A percentile compares a stretch with the other conserved stretches of the same genome.
phyloP scores from a whole-genome alignment of 2,888 invertebrate genomes.

The Carpatolechia fugitivella region DNA sequence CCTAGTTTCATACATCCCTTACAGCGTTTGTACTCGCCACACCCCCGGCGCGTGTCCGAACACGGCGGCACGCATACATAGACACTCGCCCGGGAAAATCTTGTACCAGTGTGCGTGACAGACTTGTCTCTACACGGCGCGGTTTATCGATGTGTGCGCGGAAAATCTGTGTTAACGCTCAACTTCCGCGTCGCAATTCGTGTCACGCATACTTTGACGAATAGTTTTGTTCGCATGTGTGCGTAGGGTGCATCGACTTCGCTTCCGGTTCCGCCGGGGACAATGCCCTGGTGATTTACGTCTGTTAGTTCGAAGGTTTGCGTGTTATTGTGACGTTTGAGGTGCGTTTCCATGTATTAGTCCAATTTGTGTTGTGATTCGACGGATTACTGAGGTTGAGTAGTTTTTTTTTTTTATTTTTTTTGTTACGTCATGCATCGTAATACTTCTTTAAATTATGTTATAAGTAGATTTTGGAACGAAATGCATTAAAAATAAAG shows the following conservation, averaged over 20 bases:
- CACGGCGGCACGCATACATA: slow-evolving; percentile 65
- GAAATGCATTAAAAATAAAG: too few species aligned
- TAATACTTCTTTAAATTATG: too few species aligned
- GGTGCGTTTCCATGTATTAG: neutral
- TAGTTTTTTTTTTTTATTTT: too few species aligned
- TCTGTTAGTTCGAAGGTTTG: slow-evolving; percentile 59
- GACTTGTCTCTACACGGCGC: slow-evolving; percentile 36
- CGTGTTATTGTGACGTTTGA: slow-evolving; percentile 64
- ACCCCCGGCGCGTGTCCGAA: slow-evolving; percentile 53
- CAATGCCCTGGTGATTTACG: slow-evolving; percentile 73
- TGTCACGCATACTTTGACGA: slow-evolving; percentile 53
- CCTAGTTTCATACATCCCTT: slow-evolving; percentile 34
- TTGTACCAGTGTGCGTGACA: slow-evolving; percentile 35
- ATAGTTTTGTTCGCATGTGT: slow-evolving; percentile 31
- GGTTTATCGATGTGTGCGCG: slow-evolving; percentile 44
- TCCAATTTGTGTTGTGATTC: neutral
- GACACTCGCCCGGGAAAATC: slow-evolving; percentile 37
- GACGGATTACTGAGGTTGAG: too few species aligned
- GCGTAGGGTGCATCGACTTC: slow-evolving; percentile 73
- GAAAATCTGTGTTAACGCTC: slow-evolving; percentile 70
- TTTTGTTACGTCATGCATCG: neutral
- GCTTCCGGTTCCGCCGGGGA: slow-evolving; percentile 70
- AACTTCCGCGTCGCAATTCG: slow-evolving; percentile 69
- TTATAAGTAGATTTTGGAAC: too few species aligned
- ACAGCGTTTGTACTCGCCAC: slow-evolving; percentile 48